Conservation (phyloP, 2,113 vertebrate genomes). For the Ceratotherium simum region DNA sequence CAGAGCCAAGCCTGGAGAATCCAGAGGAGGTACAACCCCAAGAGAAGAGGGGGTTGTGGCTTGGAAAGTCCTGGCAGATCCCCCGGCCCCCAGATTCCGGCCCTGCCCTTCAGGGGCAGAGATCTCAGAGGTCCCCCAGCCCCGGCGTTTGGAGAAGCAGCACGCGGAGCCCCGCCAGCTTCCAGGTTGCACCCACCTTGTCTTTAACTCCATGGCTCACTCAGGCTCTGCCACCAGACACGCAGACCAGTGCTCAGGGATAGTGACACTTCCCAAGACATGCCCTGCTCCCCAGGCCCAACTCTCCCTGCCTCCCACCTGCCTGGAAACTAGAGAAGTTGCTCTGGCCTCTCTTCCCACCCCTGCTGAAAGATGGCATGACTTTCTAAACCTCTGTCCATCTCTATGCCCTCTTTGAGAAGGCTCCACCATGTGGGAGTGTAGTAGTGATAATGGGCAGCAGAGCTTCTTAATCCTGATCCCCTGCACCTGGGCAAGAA, state of each 20-base stretch:
- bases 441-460: background rate
- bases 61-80: background rate
- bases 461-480: background rate
- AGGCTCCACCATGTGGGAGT: background rate
- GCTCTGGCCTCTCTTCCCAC: background rate
- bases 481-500: background rate
- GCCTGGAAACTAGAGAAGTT: background rate
- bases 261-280: background rate
- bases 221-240: background rate
- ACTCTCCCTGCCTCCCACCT: background rate
- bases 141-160: background rate
- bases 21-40: background rate
- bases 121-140: background rate
- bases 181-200: slow-evolving; percentile 70
- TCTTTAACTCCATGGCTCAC: background rate
- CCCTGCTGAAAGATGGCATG: background rate
- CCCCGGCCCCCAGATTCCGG: background rate
- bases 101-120: background rate
- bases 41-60: background rate
- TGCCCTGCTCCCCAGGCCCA: background rate
- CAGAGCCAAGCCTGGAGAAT: background rate
- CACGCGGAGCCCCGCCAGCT: rapidly evolving
- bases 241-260: background rate
- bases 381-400: background rate
- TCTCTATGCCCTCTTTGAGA: background rate